Conservation (phyloP, 2,888 invertebrate genomes). For the Bimastos eiseni region DNA sequence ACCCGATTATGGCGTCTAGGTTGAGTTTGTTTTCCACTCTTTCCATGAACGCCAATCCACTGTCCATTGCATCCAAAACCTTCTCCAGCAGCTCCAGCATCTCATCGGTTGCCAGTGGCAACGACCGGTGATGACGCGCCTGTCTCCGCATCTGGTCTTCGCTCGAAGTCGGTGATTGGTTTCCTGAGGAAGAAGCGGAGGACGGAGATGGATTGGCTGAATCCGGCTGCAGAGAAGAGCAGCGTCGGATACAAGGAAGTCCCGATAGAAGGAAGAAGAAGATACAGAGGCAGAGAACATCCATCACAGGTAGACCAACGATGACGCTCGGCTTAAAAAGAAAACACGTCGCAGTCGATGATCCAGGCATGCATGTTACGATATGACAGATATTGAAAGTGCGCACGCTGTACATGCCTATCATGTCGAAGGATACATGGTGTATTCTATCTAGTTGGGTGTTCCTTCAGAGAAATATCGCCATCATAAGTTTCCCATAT, state of each 20-base stretch:
- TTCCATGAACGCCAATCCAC: constrained; percentile 50
- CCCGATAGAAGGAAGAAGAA: background rate
- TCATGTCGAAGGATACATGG: too few species aligned
- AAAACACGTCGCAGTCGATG: background rate
- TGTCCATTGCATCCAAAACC: constrained; percentile 45
- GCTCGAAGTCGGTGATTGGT: background rate
- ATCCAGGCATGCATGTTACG: too few species aligned
- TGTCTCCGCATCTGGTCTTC: background rate
- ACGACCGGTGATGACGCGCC: background rate
- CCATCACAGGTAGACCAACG: background rate
- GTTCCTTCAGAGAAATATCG: too few species aligned
- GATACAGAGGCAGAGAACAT: background rate
- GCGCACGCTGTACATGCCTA: too few species aligned
- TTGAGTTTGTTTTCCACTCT: constrained; percentile 50
- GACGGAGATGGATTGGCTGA: background rate
- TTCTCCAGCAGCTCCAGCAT: constrained; percentile 30
- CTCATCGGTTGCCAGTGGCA: background rate
- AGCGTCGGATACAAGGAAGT: background rate
- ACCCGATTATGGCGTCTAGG: constrained; percentile 57
- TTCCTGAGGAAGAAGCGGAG: constrained; percentile 6
- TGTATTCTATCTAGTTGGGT: too few species aligned
- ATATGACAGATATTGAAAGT: too few species aligned
- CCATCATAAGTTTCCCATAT: too few species aligned
- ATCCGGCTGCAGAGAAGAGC: background rate
- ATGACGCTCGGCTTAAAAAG: background rate